These are phyloP conservation scores for Chloromyia formosa DNA, from an alignment of 2,888 invertebrate genomes.

Conservation along the genomic window DNA sequence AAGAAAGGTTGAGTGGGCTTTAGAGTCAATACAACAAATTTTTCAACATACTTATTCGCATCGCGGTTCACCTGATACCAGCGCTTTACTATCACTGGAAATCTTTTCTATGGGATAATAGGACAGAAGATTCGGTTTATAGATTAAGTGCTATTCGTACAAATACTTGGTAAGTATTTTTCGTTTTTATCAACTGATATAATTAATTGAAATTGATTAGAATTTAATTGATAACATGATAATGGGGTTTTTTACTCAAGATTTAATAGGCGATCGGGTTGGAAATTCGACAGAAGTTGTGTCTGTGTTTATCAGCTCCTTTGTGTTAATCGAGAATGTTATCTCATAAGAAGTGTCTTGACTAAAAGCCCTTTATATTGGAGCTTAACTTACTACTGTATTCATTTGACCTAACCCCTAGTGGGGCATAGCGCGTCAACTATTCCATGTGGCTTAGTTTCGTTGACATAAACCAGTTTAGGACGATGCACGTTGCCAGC, in stretches of 20 bases:
- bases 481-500: no score
- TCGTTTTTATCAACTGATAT: conserved; percentile 18
- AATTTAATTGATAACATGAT: conserved; percentile 6
- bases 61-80: background rate
- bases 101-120: conserved; percentile 24
- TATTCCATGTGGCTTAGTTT: no score
- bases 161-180: conserved; percentile 9
- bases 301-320: no score
- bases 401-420: no score
- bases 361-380: no score
- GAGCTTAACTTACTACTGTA: no score
- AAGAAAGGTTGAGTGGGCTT: conserved; percentile 1
- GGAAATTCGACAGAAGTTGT: no score
- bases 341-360: no score
- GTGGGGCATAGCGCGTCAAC: no score
- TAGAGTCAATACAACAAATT: background rate
- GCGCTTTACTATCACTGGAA: conserved; percentile 32
- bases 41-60: no score
- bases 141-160: background rate
- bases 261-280: background rate
- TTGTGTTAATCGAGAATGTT: no score
- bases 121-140: conserved; percentile 9
- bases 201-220: conserved; percentile 39
- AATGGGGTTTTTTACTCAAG: background rate
- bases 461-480: no score